Base-by-base conservation (phyloP, 2,888 invertebrate species). In the Escarpia spicata region DNA sequence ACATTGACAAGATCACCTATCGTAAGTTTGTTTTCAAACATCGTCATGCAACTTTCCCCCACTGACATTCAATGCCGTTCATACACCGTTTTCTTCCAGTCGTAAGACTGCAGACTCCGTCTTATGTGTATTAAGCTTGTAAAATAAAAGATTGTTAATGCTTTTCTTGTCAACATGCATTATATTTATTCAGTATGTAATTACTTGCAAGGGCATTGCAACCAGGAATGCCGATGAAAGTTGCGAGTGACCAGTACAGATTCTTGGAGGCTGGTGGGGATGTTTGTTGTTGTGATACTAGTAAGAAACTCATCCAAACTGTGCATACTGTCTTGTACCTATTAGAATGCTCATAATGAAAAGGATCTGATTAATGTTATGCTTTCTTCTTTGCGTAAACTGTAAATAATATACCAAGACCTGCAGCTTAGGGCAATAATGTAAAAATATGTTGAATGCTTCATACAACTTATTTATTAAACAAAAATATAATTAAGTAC, bases 301-400 rank as follows among this genome's bases (percentile, higher is more conserved):
- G 3, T 3, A 52, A 52, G 9, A 52, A 52, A 52, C 52, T 52
- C 52, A 52, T 12, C 52, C 52, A 52, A 52, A 52, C 9, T 52
- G 52, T 52, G 52, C 52, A 52, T 52, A 52, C 75, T n/a, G n/a
- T 75, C 6, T 75, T 6, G 19, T 15, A 75, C 75, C 26, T 75
- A 75, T 26, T 75, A 75, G 75, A 75, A 75, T 75, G 75, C 26
- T n/a, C n/a, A n/a, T 75, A 75, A 75, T 75, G n/a, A 75, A 26
- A 75, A 19, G 75, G n/a, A 75, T 75, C 75, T 75, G 75, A 75
- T 75, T 75, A 75, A 75, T 75, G 19, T 75, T 75, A 75, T n/a
- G 19, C 75, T 75, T 75, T 26, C 75, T 26, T 75, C 1, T 19
- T n/a, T 52, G 52, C 37, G 37, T 37, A 52, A 15, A 52, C 52